phyloP scores from a whole-genome alignment of 2,113 vertebrate species.

The Todiramphus chloris region DNA sequence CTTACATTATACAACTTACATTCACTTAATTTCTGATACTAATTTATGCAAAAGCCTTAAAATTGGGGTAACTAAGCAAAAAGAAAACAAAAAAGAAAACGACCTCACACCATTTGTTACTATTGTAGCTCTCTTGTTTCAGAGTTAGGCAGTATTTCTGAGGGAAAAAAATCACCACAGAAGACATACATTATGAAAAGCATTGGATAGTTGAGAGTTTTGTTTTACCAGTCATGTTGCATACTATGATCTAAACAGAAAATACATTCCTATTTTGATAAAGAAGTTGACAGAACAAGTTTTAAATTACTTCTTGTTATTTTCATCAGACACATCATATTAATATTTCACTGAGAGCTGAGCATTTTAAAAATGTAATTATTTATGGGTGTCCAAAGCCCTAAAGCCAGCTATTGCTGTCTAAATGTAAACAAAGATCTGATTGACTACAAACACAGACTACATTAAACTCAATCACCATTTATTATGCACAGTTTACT shows the following conservation, averaged over 20 bases:
- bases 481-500: constrained; percentile 27
- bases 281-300: background rate
- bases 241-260: background rate
- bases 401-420: background rate
- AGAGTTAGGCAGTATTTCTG: background rate
- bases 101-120: background rate
- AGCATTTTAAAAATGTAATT: constrained; percentile 12
- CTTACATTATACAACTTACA: background rate
- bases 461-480: constrained; percentile 12
- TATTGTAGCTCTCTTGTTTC: background rate
- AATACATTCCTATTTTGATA: background rate
- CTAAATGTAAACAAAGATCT: constrained; percentile 59
- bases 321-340: background rate
- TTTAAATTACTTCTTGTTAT: constrained; percentile 24
- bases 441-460: constrained; percentile 26
- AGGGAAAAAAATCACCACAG: background rate
- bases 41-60: constrained; percentile 19
- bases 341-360: background rate
- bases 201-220: background rate
- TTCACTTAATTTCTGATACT: background rate
- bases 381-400: background rate
- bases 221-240: background rate
- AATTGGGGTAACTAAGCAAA: background rate
- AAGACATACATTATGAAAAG: background rate
- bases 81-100: background rate